Evolutionary conservation across 2,888 invertebrate species (phyloP), one percentile per base, ranked within the genome.

Genomic region (Caenorhabditis becei): DNA sequence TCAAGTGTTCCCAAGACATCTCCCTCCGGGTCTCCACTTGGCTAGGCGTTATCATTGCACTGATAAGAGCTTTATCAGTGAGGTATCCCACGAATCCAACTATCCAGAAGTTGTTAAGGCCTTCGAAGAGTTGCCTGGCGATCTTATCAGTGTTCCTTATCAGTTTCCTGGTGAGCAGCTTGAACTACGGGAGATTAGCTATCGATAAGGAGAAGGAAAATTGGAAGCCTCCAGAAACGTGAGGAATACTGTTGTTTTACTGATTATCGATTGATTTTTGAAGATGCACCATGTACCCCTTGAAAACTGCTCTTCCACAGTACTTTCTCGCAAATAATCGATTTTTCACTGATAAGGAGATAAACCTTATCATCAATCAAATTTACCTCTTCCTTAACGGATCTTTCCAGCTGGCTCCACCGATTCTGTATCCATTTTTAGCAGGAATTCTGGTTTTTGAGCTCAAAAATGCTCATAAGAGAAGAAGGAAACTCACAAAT

Each of bases 1-100:
- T 35, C 8, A n/a, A 28, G 1, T 26, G 8, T 10, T 20, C 16
- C 35, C 7, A 14, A 2, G 58, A 58, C 23, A 20, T 20, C 1
- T 58, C n/a, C 35, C 58, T 35, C 18, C 32, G 58, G 11, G 3
- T 20, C 20, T 58, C 58, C 37, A 18, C 58, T 5, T 58, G 32
- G 32, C 37, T 58, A 7, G 32, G 35, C 1, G 58, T 58, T 0
- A 18, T 37, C 2, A 16, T 58, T 8, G 58, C 58, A 10, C 18
- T 37, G 28, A 18, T 32, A 2, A n/a, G 58, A 58, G 35, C 58
- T 2, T 11, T 58, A 1, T 18, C 35, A 4, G 20, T 58, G 16
- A 24, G 32, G 11, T 58, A 20, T 20, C 2, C 18, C 14, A 11
- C 35, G 1, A 35, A 32, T 20, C 18, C 4, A 32, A 18, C 20